These are phyloP conservation scores for Conger conger DNA, from an alignment of 2,113 vertebrate genomes.

Conservation along the genomic window DNA sequence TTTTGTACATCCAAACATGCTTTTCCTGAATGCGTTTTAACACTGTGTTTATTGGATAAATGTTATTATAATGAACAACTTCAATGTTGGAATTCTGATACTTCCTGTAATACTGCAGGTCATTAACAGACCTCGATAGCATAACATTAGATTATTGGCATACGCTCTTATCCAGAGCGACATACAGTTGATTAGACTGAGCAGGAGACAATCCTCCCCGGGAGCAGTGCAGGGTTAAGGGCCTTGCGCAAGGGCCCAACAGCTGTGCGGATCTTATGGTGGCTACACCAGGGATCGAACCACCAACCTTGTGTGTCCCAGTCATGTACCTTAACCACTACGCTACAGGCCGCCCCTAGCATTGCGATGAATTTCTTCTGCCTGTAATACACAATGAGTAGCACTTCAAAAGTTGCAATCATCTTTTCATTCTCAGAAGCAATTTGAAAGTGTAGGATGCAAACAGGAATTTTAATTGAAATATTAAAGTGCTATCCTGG, in stretches of 20 bases:
- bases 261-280: too few species aligned
- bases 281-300: too few species aligned
- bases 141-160: too few species aligned
- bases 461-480: background rate
- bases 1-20: background rate
- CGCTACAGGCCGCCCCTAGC: too few species aligned
- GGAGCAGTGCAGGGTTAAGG: too few species aligned
- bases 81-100: background rate
- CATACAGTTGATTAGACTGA: too few species aligned
- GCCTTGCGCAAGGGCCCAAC: too few species aligned
- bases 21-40: background rate
- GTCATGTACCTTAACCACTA: too few species aligned
- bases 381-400: background rate
- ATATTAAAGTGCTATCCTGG: slow-evolving; percentile 3
- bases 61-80: background rate
- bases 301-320: too few species aligned
- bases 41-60: background rate
- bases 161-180: too few species aligned
- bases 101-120: background rate
- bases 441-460: background rate
- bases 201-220: too few species aligned
- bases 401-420: background rate
- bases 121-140: too few species aligned
- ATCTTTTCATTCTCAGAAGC: background rate
- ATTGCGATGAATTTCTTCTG: background rate